These are phyloP conservation scores for Gallinago media DNA, from an alignment of 2,113 vertebrate genomes.

Conservation along the genomic window DNA sequence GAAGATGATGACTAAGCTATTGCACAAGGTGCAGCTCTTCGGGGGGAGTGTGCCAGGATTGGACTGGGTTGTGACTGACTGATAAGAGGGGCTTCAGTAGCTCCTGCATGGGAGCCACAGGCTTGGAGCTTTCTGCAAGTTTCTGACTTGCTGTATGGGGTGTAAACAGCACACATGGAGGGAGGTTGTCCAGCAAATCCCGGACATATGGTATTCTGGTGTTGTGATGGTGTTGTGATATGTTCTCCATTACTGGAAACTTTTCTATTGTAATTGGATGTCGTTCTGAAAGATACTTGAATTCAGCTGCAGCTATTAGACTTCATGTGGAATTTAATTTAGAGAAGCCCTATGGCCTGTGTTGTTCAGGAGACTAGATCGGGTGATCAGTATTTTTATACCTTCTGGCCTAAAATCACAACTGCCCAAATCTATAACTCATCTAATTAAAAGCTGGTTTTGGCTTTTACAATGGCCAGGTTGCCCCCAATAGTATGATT, in stretches of 20 bases:
- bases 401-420: neutral
- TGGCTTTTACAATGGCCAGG: conserved; percentile 9
- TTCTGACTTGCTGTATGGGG: neutral
- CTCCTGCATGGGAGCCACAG: neutral
- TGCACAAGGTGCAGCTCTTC: conserved; percentile 8
- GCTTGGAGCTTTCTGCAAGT: neutral
- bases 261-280: neutral
- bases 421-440: neutral
- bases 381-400: neutral
- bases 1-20: conserved; percentile 64
- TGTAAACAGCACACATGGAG: neutral
- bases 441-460: neutral
- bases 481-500: neutral
- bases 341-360: neutral
- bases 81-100: neutral
- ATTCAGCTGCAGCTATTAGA: conserved; percentile 10
- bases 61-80: neutral
- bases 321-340: conserved; percentile 18
- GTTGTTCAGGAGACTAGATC: neutral
- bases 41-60: neutral
- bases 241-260: conserved; percentile 9
- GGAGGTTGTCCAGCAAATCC: conserved; percentile 13
- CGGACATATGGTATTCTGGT: neutral
- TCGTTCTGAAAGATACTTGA: neutral
- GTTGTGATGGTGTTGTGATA: neutral